These are phyloP conservation scores for Muscicapa adusta DNA, from an alignment of 2,113 vertebrate species.

Conservation along the genomic window DNA sequence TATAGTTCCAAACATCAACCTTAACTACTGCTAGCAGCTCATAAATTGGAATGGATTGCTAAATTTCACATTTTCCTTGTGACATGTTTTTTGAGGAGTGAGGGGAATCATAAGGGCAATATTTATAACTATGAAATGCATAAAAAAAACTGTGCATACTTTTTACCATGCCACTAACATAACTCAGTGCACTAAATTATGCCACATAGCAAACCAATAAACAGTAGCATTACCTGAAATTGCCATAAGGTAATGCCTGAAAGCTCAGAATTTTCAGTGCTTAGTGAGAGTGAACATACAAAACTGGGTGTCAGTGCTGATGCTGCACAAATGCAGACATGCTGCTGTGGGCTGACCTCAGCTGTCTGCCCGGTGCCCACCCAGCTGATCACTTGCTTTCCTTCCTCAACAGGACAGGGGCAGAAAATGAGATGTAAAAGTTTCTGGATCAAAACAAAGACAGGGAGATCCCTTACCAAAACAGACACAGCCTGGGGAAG, in stretches of 20 bases:
- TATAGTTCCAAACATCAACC: background rate
- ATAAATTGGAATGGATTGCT: constrained; percentile 49
- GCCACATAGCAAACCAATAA: background rate
- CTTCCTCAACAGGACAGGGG: background rate
- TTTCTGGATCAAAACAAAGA: background rate
- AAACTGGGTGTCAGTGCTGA: background rate
- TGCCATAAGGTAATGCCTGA: background rate
- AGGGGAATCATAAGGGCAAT: background rate
- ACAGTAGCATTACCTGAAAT: background rate
- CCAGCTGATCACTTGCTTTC: background rate
- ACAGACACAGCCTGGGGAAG: fast-evolving
- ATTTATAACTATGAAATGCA: background rate
- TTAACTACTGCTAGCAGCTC: constrained; percentile 24
- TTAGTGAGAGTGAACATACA: background rate
- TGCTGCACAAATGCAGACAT: background rate
- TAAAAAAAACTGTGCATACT: background rate
- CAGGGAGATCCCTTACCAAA: background rate
- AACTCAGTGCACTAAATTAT: background rate
- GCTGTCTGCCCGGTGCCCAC: background rate
- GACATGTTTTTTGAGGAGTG: background rate
- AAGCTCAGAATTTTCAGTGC: background rate
- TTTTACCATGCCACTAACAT: background rate
- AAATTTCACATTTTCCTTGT: constrained; percentile 25
- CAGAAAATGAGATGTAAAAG: background rate
- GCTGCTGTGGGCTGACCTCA: background rate